Evolutionary conservation across 2,797 vertebrate genomes (phyloP), one percentile per base, ranked within the genome.

Genomic region (Vipera latastei): DNA sequence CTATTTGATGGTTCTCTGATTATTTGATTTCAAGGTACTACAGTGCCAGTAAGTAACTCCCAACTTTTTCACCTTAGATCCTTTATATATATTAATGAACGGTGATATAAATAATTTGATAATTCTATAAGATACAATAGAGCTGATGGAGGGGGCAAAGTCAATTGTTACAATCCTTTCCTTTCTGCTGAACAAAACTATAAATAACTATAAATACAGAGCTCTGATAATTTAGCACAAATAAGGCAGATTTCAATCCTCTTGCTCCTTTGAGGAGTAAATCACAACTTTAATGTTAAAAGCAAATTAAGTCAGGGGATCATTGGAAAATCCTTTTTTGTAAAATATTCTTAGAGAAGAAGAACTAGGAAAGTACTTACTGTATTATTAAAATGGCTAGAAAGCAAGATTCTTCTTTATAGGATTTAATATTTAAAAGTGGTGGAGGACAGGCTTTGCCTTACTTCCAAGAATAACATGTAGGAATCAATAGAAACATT

Each of bases 71-170:
- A 51, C 56, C 60, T 57, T 25, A 89, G 26, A 60, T 94, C 69
- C 89, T 95, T 95, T 94, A 94, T 92, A 95, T 93, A 65, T 95
- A 83, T 93, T 92, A 95, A 93, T 95, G 93, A 95, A 95, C 89
- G 94, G 86, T 93, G 93, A 56, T 92, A 91, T 96, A 96, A 94
- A 96, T 96, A 95, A 95, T 38, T 92, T 14, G 69, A 91, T 94
- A 90, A 92, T 73, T 94, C 86, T 94, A 94, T 93, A 61, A 78
- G 56, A 89, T 95, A 91, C 90, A 94, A 0, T 2, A 78, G 90
- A 94, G 86, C 89, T 93, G 92, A 93, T 88, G 93, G 92, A 91
- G 89, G 65, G 20, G 56, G n/a, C 53, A 26, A 51, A 83, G 32
- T 22, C 73, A 93, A 93, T 69, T 60, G 90, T 1, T 56, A 91